Base-by-base conservation (phyloP, 2,797 vertebrate species). In the Tolypeutes matacus region DNA sequence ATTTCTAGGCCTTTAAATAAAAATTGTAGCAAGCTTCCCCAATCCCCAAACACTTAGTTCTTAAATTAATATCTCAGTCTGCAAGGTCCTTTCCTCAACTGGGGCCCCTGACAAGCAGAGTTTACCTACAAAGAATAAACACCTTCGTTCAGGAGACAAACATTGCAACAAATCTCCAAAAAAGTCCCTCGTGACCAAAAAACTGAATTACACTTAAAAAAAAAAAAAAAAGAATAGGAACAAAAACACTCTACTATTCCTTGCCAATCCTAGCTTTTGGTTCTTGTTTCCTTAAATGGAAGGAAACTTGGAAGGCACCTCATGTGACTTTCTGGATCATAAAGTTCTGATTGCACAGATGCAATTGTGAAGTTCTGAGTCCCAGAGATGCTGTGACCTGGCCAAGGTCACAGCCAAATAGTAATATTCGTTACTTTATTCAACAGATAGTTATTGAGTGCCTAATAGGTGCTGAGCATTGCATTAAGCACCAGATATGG, bases 1-100 rank as follows among this genome's bases (percentile, higher is more conserved):
- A 70, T 91, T 76, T 92, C 76, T 73, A 89, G 23, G 10, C 27
- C 39, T 95, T 76, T 94, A 94, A 64, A 90, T 89, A 78, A 95
- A 95, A 65, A 65, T 13, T 82, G 36, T 64, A 89, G 64, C 25
- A 87, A 89, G 31, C 2, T 89, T 93, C 21, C 21, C 36, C 27
- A 81, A 51, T 29, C 23, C 64, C n/a, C 34, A 70, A 70, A 67
- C 36, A 65, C 11, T 93, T 91, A 15, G 20, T 62, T 85, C 89
- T 89, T 65, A 92, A 92, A 81, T 64, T 70, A 94, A 76, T 56
- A 72, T 49, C 17, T 82, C 27, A 46, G 18, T 94, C 31, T 64
- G 5, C 27, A 62, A 88, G n/a, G 5, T 64, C 39, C 36, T 25
- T 87, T 76, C 49, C 65, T 90, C 31, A 62, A 10, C 53, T 85